Percentiles rank a stretch among this genome's conserved stretches.
Conservation (phyloP, 2,797 vertebrate genomes). For the Lerista edwardsae region DNA sequence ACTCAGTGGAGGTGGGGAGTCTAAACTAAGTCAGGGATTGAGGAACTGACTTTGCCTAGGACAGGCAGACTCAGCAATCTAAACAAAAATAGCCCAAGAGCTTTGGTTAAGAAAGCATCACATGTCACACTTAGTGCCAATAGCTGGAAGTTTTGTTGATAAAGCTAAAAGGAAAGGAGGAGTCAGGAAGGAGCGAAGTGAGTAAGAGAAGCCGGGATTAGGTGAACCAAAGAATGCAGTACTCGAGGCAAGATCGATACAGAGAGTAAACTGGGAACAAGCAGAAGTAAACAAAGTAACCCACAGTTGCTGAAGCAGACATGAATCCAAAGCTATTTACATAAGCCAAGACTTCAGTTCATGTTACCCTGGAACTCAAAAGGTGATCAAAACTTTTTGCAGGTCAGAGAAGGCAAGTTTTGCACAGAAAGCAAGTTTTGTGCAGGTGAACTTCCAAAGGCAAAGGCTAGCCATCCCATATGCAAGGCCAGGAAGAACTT, state of each 20-base stretch:
- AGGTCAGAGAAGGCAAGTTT: background rate
- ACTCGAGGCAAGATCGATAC: background rate
- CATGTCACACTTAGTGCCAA: background rate
- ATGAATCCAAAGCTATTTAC: background rate
- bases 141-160: background rate
- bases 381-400: background rate
- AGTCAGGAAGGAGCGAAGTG: background rate
- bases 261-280: background rate
- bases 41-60: background rate
- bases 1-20: background rate
- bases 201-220: background rate
- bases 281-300: background rate
- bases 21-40: background rate
- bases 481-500: background rate
- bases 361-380: background rate
- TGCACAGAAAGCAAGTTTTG: background rate
- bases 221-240: background rate
- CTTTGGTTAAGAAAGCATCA: background rate
- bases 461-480: background rate
- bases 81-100: background rate
- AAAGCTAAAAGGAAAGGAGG: background rate
- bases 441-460: background rate
- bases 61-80: background rate
- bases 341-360: background rate
- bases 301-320: background rate